Percentiles rank a stretch among this genome's conserved stretches.
Evolutionary conservation across 53 echinoderm and acorn worm species (phyloP).

Genomic region (Echinometra lucunter): DNA sequence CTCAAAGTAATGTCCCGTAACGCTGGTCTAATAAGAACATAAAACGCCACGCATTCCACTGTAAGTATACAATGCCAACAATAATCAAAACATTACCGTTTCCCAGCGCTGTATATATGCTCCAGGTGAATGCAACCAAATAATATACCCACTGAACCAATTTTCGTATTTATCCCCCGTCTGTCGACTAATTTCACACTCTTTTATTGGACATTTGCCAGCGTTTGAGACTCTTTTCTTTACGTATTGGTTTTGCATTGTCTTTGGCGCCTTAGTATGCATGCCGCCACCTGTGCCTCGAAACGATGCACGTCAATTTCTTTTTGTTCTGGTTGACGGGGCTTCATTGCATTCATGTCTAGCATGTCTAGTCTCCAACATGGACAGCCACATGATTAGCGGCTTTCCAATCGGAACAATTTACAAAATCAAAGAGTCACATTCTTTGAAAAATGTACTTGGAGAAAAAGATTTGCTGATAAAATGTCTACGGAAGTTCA

Average conservation of each 20-base stretch:
- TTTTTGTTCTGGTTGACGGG: not conserved
- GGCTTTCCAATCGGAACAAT: not conserved
- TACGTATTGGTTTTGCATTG: constrained; percentile 39
- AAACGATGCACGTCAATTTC: constrained; percentile 18
- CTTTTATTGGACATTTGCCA: constrained; percentile 45
- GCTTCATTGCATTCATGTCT: not conserved
- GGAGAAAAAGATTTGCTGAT: not conserved
- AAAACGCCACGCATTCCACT: not conserved
- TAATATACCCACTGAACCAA: not conserved
- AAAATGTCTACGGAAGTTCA: not conserved
- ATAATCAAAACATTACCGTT: constrained; percentile 33
- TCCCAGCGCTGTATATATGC: not conserved
- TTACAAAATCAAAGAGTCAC: constrained; percentile 5
- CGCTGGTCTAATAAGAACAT: not conserved
- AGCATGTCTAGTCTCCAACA: not conserved
- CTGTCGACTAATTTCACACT: constrained; percentile 31
- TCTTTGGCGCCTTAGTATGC: not conserved
- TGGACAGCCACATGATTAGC: not conserved
- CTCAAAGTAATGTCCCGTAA: not conserved
- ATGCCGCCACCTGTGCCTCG: not conserved
- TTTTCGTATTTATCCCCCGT: not conserved
- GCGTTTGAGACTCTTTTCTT: not conserved
- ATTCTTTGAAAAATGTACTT: not conserved
- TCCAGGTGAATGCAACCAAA: constrained; percentile 37
- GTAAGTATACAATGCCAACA: not conserved